Base-by-base conservation (phyloP, 2,888 invertebrate species). In the Herminia tarsipennalis region DNA sequence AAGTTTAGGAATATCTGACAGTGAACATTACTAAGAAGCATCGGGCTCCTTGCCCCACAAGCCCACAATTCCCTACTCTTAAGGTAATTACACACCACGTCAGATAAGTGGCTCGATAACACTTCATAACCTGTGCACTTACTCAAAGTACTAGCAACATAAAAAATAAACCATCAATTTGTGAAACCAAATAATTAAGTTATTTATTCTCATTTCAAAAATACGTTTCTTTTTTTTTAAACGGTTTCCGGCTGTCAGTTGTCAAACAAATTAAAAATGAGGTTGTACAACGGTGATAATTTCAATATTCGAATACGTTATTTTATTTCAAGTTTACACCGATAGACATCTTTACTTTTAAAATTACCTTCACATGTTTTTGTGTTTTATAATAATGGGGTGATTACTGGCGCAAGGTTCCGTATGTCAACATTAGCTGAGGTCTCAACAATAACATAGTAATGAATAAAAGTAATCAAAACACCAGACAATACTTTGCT, bases 81-180 rank as follows among this genome's bases (percentile, higher is more conserved):
- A 76, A 66, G 72, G 67, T 79, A 78, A 79, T 81, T 75, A 78
- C 73, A 76, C 64, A 68, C 66, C 41, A 34, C 35, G 43, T 53
- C 43, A 71, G 80, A 79, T 81, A 75, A 77, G 47, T 66, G 63
- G 48, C 27, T 21, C 63, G 78, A 80, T 79, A 81, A 68, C 74
- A 73, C 73, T 58, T 60, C 67, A 66, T 68, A 72, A 63, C 70
- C 65, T 51, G 53, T 60, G 18, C 46, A 43, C 39, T 24, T 18
- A 21, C 13, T 43, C 39, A 47, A 58, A 38, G 52, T 53, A 62
- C 49, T 28, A 24, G 14, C 39, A 29, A 29, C 55, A 49, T n/a
- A 45, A 61, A 65, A 52, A 45, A 44, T 27, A 42, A 41, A 25
- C 8, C 32, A 33, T 41, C 56, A 56, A 56, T 52, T 64, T 64